phyloP scores from a whole-genome alignment of 2,797 vertebrate species.

The Pyrocephalus nanus region DNA sequence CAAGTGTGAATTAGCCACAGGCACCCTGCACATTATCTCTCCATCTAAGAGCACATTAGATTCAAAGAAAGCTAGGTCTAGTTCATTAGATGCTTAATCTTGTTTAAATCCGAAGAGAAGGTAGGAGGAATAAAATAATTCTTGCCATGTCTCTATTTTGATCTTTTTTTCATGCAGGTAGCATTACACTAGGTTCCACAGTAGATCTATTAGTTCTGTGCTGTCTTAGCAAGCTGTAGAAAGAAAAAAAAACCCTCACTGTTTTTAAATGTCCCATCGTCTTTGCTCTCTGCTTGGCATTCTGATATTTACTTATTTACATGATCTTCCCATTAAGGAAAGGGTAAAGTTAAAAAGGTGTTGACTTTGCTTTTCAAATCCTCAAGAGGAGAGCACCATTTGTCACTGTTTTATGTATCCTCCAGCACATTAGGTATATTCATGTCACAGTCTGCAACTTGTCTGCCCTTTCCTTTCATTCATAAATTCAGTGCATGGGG shows the following conservation, averaged over 20 bases:
- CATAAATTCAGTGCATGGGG: background rate
- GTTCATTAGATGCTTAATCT: background rate
- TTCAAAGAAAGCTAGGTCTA: background rate
- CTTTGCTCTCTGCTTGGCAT: background rate
- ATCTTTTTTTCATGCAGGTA: background rate
- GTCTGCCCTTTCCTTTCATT: background rate
- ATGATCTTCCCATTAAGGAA: background rate
- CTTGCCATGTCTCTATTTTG: background rate
- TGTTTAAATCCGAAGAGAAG: background rate
- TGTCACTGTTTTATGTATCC: background rate
- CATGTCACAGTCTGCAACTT: background rate
- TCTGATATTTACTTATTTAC: background rate
- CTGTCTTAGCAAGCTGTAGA: background rate
- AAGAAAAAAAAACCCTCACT: background rate
- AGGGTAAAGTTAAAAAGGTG: background rate
- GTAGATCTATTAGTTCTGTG: background rate
- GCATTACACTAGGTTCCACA: background rate
- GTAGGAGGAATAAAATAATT: background rate
- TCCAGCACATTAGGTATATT: background rate
- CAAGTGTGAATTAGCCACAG: background rate
- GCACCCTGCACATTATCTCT: background rate
- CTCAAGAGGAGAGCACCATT: background rate
- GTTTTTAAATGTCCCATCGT: background rate
- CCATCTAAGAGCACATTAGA: background rate
- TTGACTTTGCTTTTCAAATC: background rate